Evolutionary conservation across 2,797 vertebrate species (phyloP), one percentile per base, ranked within the genome.

Genomic region (Syndactyla subalaris): DNA sequence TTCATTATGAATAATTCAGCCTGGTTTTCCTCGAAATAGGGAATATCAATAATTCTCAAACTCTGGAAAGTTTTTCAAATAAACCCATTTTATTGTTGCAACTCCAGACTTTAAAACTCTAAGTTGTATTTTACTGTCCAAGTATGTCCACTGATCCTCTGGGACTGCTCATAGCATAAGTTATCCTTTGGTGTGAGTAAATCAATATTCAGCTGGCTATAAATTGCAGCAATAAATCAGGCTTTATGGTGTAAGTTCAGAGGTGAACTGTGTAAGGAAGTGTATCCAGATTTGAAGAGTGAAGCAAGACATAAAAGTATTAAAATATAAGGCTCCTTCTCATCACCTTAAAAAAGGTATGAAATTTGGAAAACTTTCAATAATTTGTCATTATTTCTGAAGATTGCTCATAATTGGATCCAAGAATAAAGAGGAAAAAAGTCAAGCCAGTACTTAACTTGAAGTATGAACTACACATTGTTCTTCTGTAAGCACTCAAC

Each of bases 321-420:
- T 73, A 90, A 93, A 92, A 72, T 26, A 7, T 38, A 79, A 34
- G 17, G 8, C 13, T 85, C 51, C 19, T 84, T 94, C 48, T 81
- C 65, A 52, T 77, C 88, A 87, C 23, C 39, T 86, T 74, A 68
- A 67, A 82, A 89, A 94, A 90, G 58, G 10, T 29, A 48, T 87
- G 36, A 55, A 62, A 92, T 96, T 94, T 80, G 52, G 63, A 96
- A 96, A 97, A 83, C 14, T 48, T 93, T 77, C 82, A 85, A 46
- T 96, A 96, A 96, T 95, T 96, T 95, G 89, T 91, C 72, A 75
- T 96, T 97, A 95, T 51, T 74, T 97, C 76, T 71, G 78, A 58
- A 92, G 73, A 97, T 91, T 95, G 58, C 61, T 93, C 70, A 86
- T 93, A 95, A 97, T 83, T 89, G 62, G 89, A 96, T 96, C 92